Base-by-base conservation (phyloP, 2,113 vertebrate genomes). In the Melanotaenia duboulayi region DNA sequence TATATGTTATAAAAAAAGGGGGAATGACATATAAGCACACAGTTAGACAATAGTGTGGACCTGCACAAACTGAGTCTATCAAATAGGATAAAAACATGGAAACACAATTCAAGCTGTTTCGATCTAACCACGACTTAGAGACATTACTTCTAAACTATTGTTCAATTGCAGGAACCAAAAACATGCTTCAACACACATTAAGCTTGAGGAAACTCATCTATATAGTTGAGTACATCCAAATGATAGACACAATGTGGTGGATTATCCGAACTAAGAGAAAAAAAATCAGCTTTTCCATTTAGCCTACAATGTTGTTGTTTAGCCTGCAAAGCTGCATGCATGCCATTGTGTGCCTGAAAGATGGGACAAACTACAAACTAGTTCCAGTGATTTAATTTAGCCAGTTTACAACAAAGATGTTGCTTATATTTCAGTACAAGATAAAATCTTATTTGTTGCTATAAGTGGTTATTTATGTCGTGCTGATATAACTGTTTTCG, bases 401-500 rank as follows among this genome's bases (percentile, higher is more conserved):
- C 54, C 62, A 55, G 55, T 65, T 8, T 11, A 16, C 52, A 46
- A 75, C 60, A 81, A 76, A 48, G 24, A 63, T 42, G 17, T 28
- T 39, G 37, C 39, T 59, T 24, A 54, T 74, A 49, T 22, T 17
- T 23, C 40, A 58, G 32, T 12, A 57, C 19, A 55, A 12, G 46
- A 24, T 49, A 17, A 75, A 76, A 58, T 58, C 19, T 7, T n/a
- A 79, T 65, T 55, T 65, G 74, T 56, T 20, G 2, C 20, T 66
- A n/a, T 11, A 12, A 4, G 39, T 2, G 37, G 46, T 28, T 61
- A 49, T 65, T 50, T 32, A 2, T 8, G 24, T 51, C 42, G 17
- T 51, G 55, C 48, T 69, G 60, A 62, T 56, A 71, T 22, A 20
- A 74, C 6, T 19, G 65, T 40, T 28, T 57, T 20, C 1, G 65